Base-by-base conservation (phyloP, 2,113 vertebrate species). In the Amblyopsis rosae region DNA sequence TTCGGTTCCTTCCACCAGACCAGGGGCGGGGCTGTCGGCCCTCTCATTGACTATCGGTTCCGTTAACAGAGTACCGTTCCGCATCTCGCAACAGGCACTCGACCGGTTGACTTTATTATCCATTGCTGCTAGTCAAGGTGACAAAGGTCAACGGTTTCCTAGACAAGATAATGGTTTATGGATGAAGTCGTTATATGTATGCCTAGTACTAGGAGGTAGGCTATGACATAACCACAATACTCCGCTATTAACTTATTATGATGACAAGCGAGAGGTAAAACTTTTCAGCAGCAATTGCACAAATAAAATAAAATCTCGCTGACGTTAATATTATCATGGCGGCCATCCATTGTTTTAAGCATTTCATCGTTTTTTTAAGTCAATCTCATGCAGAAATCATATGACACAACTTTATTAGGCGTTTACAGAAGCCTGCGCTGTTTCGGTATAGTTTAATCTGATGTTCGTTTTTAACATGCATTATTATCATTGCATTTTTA, bases 1-100 rank as follows among this genome's bases (percentile, higher is more conserved):
- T 83, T 99, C 97, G 0, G 93, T 97, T 59, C 96, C 97, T 78
- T 98, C 95, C 1, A 95, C 94, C 88, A 99, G 88, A 26, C 95
- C 95, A 0, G 96, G 96, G 0, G 94, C 96, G 59, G 97, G 97
- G 84, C 97, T 99, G 59, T 98, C 96, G 0, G 95, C 94, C 69
- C 96, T 90, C 17, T 96, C 93, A 0, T 54, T 0, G 11, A 90
- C 93, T 55, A 94, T 92, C 63, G 77, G 92, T 61, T 95, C 93
- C 0, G 94, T 94, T 0, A 85, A 89, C 82, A 97, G 79, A 0
- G 81, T 86, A 9, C 90, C 93, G 19, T 94, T 92, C 15, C 85
- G 76, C 50, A 81, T 73, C 69, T 96, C 94, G 80, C 92, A 91
- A 35, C 89, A 79, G n/a, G 32, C 88, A 64, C 90, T 86, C 75